phyloP scores from a whole-genome alignment of 2,888 invertebrate genomes.

The Hypolimnas misippus region DNA sequence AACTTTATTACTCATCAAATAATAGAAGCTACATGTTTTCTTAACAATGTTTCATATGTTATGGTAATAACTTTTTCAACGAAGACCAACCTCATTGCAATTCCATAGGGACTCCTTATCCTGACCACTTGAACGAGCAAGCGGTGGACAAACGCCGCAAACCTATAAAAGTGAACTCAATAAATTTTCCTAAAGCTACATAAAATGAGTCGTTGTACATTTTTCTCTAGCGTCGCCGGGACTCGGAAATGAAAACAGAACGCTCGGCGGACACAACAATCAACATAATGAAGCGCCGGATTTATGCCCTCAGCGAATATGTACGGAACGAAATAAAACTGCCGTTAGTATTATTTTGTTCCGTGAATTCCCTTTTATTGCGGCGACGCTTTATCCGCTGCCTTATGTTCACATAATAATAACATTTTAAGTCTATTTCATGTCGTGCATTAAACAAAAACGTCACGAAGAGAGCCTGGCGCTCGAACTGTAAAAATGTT shows the following conservation, averaged over 20 bases:
- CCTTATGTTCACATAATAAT: conserved; percentile 1
- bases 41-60: background rate
- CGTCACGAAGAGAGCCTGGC: background rate
- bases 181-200: conserved; percentile 11
- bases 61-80: background rate
- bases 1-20: conserved; percentile 8
- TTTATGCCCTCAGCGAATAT: conserved; percentile 14
- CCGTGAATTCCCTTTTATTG: conserved; percentile 22
- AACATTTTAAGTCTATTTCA: conserved; percentile 11
- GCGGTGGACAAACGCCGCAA: too few species aligned
- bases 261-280: conserved; percentile 20
- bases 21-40: conserved; percentile 5
- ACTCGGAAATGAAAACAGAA: conserved; percentile 13
- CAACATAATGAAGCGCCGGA: conserved; percentile 25
- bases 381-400: conserved; percentile 12
- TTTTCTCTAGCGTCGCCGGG: conserved; percentile 1
- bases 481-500: background rate
- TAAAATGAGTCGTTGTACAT: conserved; percentile 6
- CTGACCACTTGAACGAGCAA: too few species aligned
- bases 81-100: background rate
- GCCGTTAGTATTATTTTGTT: conserved; percentile 22
- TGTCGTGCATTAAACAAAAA: conserved; percentile 5
- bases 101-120: too few species aligned
- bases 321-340: conserved; percentile 20
- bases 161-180: too few species aligned